Base-by-base conservation (phyloP, 1,140 invertebrate genomes). In the Solenopsis fugax region DNA sequence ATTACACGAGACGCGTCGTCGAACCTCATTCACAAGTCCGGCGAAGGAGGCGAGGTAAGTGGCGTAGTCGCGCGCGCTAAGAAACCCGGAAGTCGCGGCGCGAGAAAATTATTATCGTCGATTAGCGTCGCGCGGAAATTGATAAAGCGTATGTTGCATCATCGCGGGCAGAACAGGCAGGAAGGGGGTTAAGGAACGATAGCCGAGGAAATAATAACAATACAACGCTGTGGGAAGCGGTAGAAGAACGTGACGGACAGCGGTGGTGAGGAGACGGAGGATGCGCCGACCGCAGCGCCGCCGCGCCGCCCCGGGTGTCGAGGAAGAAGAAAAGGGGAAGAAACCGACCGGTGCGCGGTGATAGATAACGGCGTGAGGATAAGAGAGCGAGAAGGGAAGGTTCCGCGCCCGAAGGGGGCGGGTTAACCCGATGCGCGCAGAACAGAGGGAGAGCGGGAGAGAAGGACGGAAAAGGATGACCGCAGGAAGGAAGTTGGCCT, bases 41-140 rank as follows among this genome's bases (percentile, higher is more conserved):
- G 56, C 69, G 24, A 45, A 69, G 21, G 24, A n/a, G 64, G 34
- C 37, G 56, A 60, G 37, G 16, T 45, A 24, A 24, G 54, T 18
- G 2, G 72, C 54, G 45, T n/a, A n/a, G n/a, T 34, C 29, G 62
- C 52, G 62, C 52, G 41, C 41, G 54, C 13, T 24, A 81, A 73
- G 67, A 72, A 81, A 90, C 58, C 88, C 89, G 89, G 89, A 90
- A 90, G 88, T 84, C 54, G 54, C 71, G 69, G 29, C 58, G 67
- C 88, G 89, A 90, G 89, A 90, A 87, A 90, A 90, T 90, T 89
- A 89, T 88, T 88, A 90, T 60, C 89, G 81, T 82, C 89, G 86
- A 90, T 90, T 90, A 90, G 82, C 60, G 69, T 84, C 80, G 89
- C 80, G 89, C 87, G 88, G 89, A 90, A 90, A 90, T 90, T 90